A percentile compares a stretch with the other conserved stretches of the same genome.
Evolutionary conservation across 64 coral and sea anemone genomes (phyloP).

Genomic region (Orbicella faveolata): DNA sequence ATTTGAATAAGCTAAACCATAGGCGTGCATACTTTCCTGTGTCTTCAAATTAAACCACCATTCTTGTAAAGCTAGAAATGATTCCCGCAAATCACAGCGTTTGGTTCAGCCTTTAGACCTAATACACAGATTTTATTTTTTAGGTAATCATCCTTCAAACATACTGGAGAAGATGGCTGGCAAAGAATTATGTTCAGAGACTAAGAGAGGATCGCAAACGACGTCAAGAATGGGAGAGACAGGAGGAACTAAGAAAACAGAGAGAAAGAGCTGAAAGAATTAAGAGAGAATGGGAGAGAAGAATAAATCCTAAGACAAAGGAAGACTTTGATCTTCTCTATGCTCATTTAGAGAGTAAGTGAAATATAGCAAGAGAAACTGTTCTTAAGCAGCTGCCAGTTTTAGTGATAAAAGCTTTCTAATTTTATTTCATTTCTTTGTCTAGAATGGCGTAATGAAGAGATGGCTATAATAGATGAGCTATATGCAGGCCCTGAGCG

Average conservation of each 20-base stretch:
- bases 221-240: slow-evolving; percentile 80
- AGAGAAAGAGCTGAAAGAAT: slow-evolving; percentile 90
- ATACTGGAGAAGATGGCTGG: slow-evolving; percentile 95
- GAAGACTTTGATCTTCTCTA: slow-evolving; percentile 97
- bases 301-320: slow-evolving; percentile 89
- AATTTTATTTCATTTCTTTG: not conserved
- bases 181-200: slow-evolving; percentile 83
- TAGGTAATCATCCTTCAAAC: slow-evolving; percentile 96
- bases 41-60: too few species aligned
- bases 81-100: not conserved
- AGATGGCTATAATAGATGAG: slow-evolving; percentile 90
- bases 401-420: too few species aligned
- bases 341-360: slow-evolving; percentile 92
- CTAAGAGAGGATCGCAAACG: slow-evolving; percentile 59
- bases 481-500: slow-evolving; percentile 86
- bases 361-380: too few species aligned
- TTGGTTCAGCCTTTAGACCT: not conserved
- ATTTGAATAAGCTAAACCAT: too few species aligned
- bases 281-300: slow-evolving; percentile 92
- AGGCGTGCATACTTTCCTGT: too few species aligned
- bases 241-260: slow-evolving; percentile 87
- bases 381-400: not conserved
- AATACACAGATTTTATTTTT: not conserved
- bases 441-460: slow-evolving; percentile 95
- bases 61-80: too few species aligned